Conservation (phyloP, 2,797 vertebrate genomes). For the Stomatorhinus walkeri region DNA sequence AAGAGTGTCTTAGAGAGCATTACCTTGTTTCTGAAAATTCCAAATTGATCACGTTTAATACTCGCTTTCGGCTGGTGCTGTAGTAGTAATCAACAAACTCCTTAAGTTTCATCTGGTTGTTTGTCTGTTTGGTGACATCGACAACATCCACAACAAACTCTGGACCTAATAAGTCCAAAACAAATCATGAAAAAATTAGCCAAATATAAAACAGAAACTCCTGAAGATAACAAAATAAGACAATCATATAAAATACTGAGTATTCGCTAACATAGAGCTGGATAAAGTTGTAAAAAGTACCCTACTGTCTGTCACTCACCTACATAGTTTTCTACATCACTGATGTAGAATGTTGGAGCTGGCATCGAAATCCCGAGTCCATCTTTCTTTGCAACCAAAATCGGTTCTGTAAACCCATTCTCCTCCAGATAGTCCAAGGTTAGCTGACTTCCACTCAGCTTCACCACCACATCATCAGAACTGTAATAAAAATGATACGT, state of each 20-base stretch:
- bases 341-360: slow-evolving; percentile 90
- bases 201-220: background rate
- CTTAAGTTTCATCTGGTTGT: slow-evolving; percentile 93
- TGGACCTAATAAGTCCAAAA: slow-evolving; percentile 59
- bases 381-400: slow-evolving; percentile 86
- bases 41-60: slow-evolving; percentile 87
- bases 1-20: background rate
- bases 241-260: background rate
- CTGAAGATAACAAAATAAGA: background rate
- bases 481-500: slow-evolving; percentile 41
- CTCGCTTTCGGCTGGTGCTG: slow-evolving; percentile 92
- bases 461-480: slow-evolving; percentile 63
- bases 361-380: slow-evolving; percentile 83
- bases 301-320: slow-evolving; percentile 56
- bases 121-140: slow-evolving; percentile 89
- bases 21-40: slow-evolving; percentile 93
- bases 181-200: background rate
- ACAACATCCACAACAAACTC: slow-evolving; percentile 86
- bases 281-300: background rate
- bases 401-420: slow-evolving; percentile 84
- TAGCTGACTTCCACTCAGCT: slow-evolving; percentile 61
- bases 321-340: slow-evolving; percentile 92
- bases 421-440: slow-evolving; percentile 83
- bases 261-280: background rate
- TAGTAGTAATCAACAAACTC: slow-evolving; percentile 98